Evolutionary conservation across 2,797 vertebrate genomes (phyloP).

Genomic region (Thalassophryne amazonica): DNA sequence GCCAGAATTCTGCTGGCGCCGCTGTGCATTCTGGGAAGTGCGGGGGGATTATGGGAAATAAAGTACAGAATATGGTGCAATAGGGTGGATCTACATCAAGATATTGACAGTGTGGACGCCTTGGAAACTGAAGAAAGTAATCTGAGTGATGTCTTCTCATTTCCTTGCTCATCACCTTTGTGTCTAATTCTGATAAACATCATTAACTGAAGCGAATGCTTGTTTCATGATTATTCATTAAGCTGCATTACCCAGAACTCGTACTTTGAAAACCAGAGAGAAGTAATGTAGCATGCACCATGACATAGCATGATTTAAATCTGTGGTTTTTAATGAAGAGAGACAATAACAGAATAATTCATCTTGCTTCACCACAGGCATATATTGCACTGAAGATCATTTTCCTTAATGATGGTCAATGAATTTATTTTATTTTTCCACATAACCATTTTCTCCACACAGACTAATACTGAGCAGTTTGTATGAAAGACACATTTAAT

Average conservation of each 20-base stretch:
- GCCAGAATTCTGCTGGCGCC: too few species aligned
- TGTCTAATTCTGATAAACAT: constrained; percentile 25
- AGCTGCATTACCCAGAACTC: not conserved
- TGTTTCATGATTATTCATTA: constrained; percentile 20
- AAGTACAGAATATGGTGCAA: too few species aligned
- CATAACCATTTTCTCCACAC: constrained; percentile 9
- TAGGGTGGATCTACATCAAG: too few species aligned
- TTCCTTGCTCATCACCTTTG: constrained; percentile 10
- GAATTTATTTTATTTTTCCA: constrained; percentile 2
- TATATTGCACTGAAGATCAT: constrained; percentile 16
- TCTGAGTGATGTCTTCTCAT: constrained; percentile 8
- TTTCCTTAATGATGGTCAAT: constrained; percentile 25
- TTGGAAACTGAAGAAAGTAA: too few species aligned
- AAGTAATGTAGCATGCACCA: constrained; percentile 10
- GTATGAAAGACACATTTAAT: too few species aligned
- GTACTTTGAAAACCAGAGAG: not conserved
- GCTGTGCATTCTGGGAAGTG: too few species aligned
- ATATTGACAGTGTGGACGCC: too few species aligned
- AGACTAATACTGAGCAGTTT: not conserved
- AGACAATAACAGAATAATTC: not conserved
- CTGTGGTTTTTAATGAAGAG: constrained; percentile 11
- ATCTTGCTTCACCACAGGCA: constrained; percentile 1
- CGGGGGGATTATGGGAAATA: too few species aligned
- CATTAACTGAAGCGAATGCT: constrained; percentile 18
- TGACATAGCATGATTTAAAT: constrained; percentile 4